phyloP scores from a whole-genome alignment of 2,113 vertebrate genomes.

The Alligator mississippiensis region DNA sequence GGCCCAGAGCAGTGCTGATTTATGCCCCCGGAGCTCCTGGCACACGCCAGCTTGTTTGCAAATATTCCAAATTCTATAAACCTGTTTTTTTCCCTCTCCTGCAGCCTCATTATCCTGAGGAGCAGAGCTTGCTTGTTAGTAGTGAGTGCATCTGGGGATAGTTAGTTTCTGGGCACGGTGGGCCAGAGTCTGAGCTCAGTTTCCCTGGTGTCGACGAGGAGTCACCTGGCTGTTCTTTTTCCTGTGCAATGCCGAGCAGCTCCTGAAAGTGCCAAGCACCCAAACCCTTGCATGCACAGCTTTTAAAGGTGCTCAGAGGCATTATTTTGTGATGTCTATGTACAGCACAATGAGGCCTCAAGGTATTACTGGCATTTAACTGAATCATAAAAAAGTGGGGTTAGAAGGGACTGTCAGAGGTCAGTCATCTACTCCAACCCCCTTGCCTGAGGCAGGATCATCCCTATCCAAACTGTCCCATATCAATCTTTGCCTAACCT shows the following conservation, averaged over 20 bases:
- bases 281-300: not conserved
- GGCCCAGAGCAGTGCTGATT: not conserved
- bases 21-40: not conserved
- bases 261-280: not conserved
- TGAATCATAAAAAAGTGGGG: not conserved
- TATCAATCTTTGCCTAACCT: too few relatives aligned
- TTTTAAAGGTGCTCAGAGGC: too few relatives aligned
- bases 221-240: not conserved
- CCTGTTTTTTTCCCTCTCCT: not conserved
- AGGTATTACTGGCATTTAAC: fast-evolving
- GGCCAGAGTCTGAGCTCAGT: not conserved
- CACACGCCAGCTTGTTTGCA: not conserved
- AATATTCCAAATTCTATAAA: not conserved
- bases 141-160: not conserved
- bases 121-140: not conserved
- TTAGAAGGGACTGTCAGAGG: too few relatives aligned
- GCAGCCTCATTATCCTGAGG: not conserved
- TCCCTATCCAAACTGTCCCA: too few relatives aligned
- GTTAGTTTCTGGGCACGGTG: not conserved
- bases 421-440: too few relatives aligned
- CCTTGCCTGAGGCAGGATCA: too few relatives aligned
- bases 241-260: not conserved
- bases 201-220: not conserved
- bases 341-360: fast-evolving
- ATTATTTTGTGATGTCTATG: not conserved